These are phyloP conservation scores for Hyposoter dolosus DNA, from an alignment of 2,888 invertebrate species.

Conservation along the genomic window DNA sequence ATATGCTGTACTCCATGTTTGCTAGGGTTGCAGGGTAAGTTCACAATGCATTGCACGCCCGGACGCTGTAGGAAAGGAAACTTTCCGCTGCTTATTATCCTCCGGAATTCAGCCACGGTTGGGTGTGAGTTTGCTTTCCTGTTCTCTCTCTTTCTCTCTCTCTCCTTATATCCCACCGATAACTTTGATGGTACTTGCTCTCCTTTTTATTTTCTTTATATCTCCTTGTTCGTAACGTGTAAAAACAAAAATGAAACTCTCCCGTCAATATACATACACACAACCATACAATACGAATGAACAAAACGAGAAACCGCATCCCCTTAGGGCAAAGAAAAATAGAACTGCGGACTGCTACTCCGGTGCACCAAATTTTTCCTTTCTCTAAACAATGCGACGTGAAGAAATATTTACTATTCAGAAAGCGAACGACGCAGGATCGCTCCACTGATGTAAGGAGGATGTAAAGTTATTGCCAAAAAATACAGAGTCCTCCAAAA, in stretches of 20 bases:
- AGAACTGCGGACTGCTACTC: constrained; percentile 6
- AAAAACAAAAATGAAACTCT: constrained; percentile 18
- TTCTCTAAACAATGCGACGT: neutral
- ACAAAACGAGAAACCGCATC: constrained; percentile 11
- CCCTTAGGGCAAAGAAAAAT: neutral
- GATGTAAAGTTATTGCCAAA: neutral
- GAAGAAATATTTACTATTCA: constrained; percentile 4
- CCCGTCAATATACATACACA: neutral
- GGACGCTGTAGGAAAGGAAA: constrained; percentile 37
- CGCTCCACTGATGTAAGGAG: neutral
- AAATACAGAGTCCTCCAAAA: neutral
- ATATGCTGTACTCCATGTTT: neutral
- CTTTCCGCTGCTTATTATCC: constrained; percentile 61
- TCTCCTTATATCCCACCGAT: constrained; percentile 45
- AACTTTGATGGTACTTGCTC: constrained; percentile 40
- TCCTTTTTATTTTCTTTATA: constrained; percentile 21
- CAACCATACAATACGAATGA: neutral
- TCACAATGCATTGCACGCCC: constrained; percentile 53
- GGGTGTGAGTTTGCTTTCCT: neutral
- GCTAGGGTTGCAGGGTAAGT: neutral
- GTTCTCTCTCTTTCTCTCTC: constrained; percentile 28
- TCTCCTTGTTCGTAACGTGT: constrained; percentile 15
- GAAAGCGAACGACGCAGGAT: neutral
- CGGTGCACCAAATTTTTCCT: neutral
- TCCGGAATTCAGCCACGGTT: constrained; percentile 45